Evolutionary conservation across 2,797 vertebrate species (phyloP).

Genomic region (Sandelia bainsii): DNA sequence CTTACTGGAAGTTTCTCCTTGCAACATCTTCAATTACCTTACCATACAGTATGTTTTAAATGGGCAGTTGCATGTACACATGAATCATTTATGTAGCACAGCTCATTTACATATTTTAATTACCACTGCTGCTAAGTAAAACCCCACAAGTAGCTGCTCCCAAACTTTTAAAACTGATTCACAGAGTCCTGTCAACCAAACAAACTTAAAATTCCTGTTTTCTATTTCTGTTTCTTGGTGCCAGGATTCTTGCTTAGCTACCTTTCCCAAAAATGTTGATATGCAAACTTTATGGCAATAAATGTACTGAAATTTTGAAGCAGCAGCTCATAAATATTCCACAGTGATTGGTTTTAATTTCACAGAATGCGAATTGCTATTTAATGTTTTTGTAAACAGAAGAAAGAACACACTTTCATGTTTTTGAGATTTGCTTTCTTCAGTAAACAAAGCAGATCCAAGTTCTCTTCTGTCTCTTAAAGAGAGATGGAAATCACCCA

Average conservation of each 20-base stretch:
- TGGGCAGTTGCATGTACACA: background rate
- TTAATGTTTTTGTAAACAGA: conserved; percentile 58
- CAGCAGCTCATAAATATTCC: conserved; percentile 62
- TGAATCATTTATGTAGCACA: background rate
- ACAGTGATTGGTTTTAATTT: conserved; percentile 70
- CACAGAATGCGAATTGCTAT: conserved; percentile 62
- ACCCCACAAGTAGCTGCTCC: background rate
- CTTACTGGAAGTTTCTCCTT: background rate
- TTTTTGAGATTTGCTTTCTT: conserved; percentile 46
- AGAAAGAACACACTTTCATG: conserved; percentile 52
- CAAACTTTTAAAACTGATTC: conserved; percentile 23
- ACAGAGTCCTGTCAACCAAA: background rate
- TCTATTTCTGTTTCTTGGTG: conserved; percentile 11
- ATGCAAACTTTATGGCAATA: conserved; percentile 33
- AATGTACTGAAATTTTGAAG: conserved; percentile 38
- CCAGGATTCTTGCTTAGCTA: conserved; percentile 33
- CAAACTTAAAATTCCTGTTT: conserved; percentile 24
- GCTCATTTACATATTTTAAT: background rate
- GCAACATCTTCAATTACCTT: background rate
- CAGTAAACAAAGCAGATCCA: conserved; percentile 62
- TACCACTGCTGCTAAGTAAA: background rate
- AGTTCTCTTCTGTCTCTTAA: conserved; percentile 40
- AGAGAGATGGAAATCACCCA: conserved; percentile 64
- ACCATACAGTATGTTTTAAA: background rate
- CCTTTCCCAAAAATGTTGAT: conserved; percentile 36